These are phyloP conservation scores for Notodonta ziczac DNA, from an alignment of 2,888 invertebrate genomes.

Conservation along the genomic window DNA sequence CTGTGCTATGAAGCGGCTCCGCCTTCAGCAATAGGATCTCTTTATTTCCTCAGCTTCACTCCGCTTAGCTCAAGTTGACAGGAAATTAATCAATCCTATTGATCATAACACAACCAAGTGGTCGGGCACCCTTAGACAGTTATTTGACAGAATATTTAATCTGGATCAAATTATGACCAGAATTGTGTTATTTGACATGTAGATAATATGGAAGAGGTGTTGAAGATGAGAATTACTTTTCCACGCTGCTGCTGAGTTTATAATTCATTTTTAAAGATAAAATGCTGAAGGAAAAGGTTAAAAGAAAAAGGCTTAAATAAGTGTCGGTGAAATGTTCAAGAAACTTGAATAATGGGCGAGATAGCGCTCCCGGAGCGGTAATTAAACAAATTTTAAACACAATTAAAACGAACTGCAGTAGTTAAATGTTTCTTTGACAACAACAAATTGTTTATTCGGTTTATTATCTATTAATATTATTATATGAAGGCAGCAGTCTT, in stretches of 20 bases:
- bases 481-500: no score
- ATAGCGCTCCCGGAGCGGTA: not conserved
- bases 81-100: no score
- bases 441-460: not conserved
- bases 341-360: not conserved
- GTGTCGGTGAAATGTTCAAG: not conserved
- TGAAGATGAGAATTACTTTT: not conserved
- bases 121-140: no score
- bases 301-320: conserved; percentile 2
- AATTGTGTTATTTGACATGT: not conserved
- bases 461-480: no score
- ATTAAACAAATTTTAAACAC: not conserved
- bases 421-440: not conserved
- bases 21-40: no score
- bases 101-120: no score
- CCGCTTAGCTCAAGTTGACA: no score
- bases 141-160: no score
- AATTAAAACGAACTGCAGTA: not conserved
- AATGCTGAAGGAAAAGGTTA: not conserved
- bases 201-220: not conserved
- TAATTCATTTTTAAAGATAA: not conserved
- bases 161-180: not conserved
- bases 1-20: no score
- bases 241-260: not conserved
- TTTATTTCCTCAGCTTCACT: no score